A percentile compares a stretch with the other conserved stretches of the same genome.
Evolutionary conservation across 2,888 invertebrate species (phyloP).

Genomic region (Netelia virgata): DNA sequence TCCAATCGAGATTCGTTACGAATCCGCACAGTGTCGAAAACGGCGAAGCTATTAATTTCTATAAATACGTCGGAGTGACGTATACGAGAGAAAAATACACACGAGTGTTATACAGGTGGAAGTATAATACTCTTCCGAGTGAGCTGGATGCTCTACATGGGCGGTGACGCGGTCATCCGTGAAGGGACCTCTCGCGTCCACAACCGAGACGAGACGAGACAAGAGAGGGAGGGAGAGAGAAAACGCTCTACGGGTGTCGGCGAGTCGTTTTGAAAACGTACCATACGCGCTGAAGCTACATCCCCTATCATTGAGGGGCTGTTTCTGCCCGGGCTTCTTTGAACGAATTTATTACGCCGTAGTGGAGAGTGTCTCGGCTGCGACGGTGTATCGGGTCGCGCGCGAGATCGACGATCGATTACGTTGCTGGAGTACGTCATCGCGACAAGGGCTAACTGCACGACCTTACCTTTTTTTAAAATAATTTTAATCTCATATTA

Average conservation of each 20-base stretch:
- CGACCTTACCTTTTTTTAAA: background rate
- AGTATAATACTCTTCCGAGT: constrained; percentile 32
- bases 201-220: constrained; percentile 54
- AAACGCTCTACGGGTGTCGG: constrained; percentile 35
- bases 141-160: constrained; percentile 78
- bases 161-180: constrained; percentile 80
- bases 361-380: constrained; percentile 63
- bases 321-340: constrained; percentile 69
- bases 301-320: constrained; percentile 6
- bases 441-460: background rate
- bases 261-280: constrained; percentile 20
- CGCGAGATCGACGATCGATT: constrained; percentile 57
- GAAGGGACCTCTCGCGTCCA: constrained; percentile 72
- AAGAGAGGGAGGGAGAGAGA: constrained; percentile 22
- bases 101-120: constrained; percentile 30
- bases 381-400: constrained; percentile 14
- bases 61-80: constrained; percentile 57
- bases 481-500: background rate
- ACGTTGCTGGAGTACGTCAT: constrained; percentile 30
- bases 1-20: constrained; percentile 8
- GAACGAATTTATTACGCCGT: constrained; percentile 75
- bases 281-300: constrained; percentile 22
- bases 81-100: constrained; percentile 32
- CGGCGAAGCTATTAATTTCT: constrained; percentile 33
- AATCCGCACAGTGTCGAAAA: constrained; percentile 36